A percentile compares a stretch with the other conserved stretches of the same genome.
These are phyloP conservation scores for Argyrosomus regius DNA, from an alignment of 2,797 vertebrate species.

Conservation along the genomic window DNA sequence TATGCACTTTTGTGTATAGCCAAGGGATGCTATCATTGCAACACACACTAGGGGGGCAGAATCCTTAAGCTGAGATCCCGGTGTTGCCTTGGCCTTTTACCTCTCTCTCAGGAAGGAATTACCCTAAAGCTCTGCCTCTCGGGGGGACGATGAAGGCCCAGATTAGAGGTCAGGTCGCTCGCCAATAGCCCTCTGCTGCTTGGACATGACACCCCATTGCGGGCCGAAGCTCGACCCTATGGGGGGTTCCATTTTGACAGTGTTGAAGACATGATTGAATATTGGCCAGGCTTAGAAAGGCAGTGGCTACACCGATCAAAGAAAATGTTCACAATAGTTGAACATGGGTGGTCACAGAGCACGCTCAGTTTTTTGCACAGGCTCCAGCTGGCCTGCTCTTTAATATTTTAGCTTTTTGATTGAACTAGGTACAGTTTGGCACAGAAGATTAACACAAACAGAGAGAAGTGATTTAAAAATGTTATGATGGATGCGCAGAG, in stretches of 20 bases:
- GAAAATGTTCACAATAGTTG: constrained; percentile 39
- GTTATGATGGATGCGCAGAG: too few relatives aligned
- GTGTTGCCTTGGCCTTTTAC: constrained; percentile 71
- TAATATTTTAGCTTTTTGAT: neutral
- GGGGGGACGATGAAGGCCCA: constrained; percentile 76
- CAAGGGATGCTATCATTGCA: constrained; percentile 70
- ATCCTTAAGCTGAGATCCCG: constrained; percentile 37
- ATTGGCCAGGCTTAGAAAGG: constrained; percentile 57
- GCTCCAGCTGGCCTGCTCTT: neutral
- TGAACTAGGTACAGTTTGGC: neutral
- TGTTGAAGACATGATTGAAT: constrained; percentile 62
- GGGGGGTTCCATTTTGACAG: constrained; percentile 69
- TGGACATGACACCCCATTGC: constrained; percentile 80
- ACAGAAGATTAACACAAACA: neutral
- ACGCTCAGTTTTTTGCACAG: constrained; percentile 9
- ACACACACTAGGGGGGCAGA: constrained; percentile 62
- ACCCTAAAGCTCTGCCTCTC: constrained; percentile 63
- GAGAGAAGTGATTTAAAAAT: neutral
- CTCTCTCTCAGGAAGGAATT: constrained; percentile 74
- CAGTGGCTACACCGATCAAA: constrained; percentile 58
- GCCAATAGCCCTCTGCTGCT: constrained; percentile 79
- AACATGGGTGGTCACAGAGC: constrained; percentile 65
- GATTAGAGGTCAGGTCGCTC: constrained; percentile 82
- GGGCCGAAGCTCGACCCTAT: constrained; percentile 73
- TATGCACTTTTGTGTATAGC: constrained; percentile 77